Evolutionary conservation across 2,113 vertebrate genomes (phyloP).

Genomic region (Collichthys lucidus): DNA sequence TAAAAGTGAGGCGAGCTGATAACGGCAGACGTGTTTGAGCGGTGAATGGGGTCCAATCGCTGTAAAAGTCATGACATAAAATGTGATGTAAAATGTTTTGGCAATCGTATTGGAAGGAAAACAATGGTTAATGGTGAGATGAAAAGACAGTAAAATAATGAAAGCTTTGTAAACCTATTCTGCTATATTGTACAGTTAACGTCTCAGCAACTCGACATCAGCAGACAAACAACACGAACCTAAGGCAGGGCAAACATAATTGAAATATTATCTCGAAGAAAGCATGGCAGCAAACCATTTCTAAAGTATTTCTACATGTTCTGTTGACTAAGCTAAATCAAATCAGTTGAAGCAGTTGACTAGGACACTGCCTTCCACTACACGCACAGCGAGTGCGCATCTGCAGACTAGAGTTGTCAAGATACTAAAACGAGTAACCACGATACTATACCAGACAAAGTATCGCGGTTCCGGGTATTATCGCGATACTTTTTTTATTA

Average conservation of each 20-base stretch:
- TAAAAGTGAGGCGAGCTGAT: constrained; percentile 40
- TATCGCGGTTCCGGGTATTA: too few relatives aligned
- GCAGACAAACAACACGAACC: background rate
- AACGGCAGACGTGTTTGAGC: constrained; percentile 19
- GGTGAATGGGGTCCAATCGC: constrained; percentile 5
- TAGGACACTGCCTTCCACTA: background rate
- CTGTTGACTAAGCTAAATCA: background rate
- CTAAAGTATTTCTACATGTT: too few relatives aligned
- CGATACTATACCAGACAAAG: too few relatives aligned
- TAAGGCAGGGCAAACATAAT: background rate
- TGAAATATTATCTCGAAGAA: background rate
- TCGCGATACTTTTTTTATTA: too few relatives aligned
- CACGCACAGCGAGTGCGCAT: background rate
- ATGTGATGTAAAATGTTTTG: background rate
- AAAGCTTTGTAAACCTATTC: background rate
- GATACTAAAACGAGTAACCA: too few relatives aligned
- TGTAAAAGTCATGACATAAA: constrained; percentile 10
- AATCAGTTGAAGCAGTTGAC: background rate
- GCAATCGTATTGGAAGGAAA: background rate
- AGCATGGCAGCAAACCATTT: too few relatives aligned
- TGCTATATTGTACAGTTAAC: background rate
- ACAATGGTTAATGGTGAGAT: background rate
- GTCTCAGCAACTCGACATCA: background rate
- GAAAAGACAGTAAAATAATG: background rate
- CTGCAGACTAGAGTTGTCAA: too few relatives aligned